phyloP scores from a whole-genome alignment of 2,113 vertebrate genomes.

The Myanophis thanlyinensis region DNA sequence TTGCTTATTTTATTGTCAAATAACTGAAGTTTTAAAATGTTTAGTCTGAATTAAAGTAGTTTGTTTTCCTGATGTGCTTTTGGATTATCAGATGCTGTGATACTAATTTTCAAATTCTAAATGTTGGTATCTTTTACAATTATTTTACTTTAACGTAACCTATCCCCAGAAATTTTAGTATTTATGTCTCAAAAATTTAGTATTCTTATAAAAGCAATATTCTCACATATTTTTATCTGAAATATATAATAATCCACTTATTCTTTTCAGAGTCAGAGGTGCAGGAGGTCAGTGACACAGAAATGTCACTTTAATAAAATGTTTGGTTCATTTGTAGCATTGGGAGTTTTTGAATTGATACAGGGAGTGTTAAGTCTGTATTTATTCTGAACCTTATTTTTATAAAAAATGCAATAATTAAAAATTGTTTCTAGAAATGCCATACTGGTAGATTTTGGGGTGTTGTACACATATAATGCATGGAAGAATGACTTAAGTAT shows the following conservation, averaged over 20 bases:
- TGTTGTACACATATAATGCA: no score
- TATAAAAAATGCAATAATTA: neutral
- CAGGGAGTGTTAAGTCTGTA: neutral
- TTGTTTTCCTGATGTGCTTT: neutral
- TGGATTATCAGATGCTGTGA: neutral
- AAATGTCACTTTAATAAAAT: neutral
- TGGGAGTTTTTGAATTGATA: neutral
- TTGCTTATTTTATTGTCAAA: neutral
- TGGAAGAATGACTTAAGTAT: no score
- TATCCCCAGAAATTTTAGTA: neutral
- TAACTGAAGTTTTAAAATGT: neutral
- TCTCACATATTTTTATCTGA: neutral
- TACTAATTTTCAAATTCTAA: neutral
- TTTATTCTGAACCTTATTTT: neutral
- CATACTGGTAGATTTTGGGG: neutral
- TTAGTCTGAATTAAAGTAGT: neutral
- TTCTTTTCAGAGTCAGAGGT: neutral
- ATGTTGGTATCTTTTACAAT: neutral
- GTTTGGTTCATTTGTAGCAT: neutral
- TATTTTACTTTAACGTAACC: neutral
- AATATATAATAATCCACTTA: neutral
- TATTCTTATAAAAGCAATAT: neutral
- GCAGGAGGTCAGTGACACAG: neutral
- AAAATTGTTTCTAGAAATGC: neutral
- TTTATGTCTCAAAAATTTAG: no score